Evolutionary conservation across 2,797 vertebrate genomes (phyloP), one percentile per base, ranked within the genome.

Genomic region (Peromyscus nudipes): DNA sequence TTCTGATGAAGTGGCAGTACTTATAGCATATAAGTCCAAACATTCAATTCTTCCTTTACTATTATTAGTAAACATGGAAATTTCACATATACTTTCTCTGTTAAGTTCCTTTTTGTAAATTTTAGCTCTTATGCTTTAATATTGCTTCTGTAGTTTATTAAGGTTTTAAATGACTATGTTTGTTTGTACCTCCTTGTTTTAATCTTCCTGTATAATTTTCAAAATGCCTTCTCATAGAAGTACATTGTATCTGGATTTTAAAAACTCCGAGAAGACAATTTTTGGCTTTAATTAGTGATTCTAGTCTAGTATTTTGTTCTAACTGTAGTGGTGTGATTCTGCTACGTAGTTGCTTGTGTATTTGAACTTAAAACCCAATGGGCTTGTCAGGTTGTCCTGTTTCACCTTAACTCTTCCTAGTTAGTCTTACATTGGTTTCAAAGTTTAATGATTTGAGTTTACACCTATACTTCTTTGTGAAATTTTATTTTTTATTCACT

Each of bases 201-300:
- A 83, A 80, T 81, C 21, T 34, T 60, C 14, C 52, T 92, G 1
- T 67, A 11, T 55, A 90, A n/a, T 55, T 31, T 89, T n/a, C 11
- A 79, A 60, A 65, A 62, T 10, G 75, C 2, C 27, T 8, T 83
- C 14, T 88, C 55, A 88, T 90, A 90, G 19, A 80, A 93, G 84
- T 23, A 79, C 14, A 77, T 81, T 49, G 21, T 43, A 89, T 52
- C 40, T 92, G 4, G 4, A 57, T 62, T 91, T 85, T 85, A 7
- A 81, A 80, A 92, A 71, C 43, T 37, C 4, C 27, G 60, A 9
- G 60, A 49, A 95, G 52, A 84, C 49, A 11, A 91, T 88, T 31
- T 91, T 16, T 52, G 49, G 5, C 19, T 83, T 31, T 87, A 83
- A 93, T 92, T 87, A 87, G 3, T 64, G 80, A 91, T 73, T 82